phyloP scores from a whole-genome alignment of 2,797 vertebrate species.

The Eulemur rubriventer region DNA sequence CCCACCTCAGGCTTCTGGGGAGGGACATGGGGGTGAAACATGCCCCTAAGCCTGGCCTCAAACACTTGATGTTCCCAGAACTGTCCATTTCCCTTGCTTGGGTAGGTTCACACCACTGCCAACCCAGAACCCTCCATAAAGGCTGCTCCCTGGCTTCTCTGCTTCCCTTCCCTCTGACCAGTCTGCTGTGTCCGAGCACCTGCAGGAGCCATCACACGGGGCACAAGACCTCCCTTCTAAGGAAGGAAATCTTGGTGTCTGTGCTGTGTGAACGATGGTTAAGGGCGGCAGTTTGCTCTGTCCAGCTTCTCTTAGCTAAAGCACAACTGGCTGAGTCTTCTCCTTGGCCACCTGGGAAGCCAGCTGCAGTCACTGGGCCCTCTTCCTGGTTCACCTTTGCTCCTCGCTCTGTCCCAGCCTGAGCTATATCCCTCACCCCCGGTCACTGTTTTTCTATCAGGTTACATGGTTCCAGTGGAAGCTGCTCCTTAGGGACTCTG shows the following conservation, averaged over 20 bases:
- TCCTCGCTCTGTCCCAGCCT: not conserved
- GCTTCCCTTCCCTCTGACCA: not conserved
- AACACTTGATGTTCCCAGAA: not conserved
- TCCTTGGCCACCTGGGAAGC: not conserved
- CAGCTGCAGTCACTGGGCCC: not conserved
- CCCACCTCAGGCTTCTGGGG: not conserved
- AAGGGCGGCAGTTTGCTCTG: accelerated
- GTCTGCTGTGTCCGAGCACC: not conserved
- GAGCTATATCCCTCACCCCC: not conserved
- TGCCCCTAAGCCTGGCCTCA: not conserved
- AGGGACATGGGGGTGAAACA: not conserved
- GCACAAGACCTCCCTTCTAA: not conserved
- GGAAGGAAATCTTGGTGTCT: not conserved
- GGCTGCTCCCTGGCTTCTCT: not conserved
- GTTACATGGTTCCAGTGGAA: not conserved
- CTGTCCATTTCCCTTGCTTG: not conserved
- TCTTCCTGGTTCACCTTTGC: not conserved
- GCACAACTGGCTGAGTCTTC: not conserved
- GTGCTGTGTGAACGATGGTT: too few species aligned
- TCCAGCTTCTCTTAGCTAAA: not conserved
- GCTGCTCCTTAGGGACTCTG: not conserved
- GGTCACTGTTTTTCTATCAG: not conserved
- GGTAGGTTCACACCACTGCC: not conserved
- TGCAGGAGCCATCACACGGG: not conserved
- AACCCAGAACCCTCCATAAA: not conserved